Evolutionary conservation across 2,888 invertebrate genomes (phyloP).

Genomic region (Chorisops tibialis): DNA sequence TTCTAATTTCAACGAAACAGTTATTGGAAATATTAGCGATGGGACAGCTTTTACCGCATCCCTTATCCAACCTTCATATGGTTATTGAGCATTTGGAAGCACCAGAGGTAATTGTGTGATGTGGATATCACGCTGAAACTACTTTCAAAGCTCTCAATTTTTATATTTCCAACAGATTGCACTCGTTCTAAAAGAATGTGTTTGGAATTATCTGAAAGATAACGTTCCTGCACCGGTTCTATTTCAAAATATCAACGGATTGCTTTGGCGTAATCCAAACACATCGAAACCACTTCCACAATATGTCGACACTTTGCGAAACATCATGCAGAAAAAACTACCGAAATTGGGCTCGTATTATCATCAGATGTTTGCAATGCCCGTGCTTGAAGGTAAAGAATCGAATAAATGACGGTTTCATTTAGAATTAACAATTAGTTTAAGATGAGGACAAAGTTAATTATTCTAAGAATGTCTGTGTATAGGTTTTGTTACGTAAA

Average conservation of each 20-base stretch:
- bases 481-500: no score
- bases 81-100: conserved; percentile 71
- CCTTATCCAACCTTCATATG: conserved; percentile 72
- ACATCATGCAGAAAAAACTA: conserved; percentile 77
- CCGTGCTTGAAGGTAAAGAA: conserved; percentile 40
- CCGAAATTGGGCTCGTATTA: conserved; percentile 72
- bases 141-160: neutral
- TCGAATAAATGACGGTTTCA: neutral
- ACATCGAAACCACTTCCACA: conserved; percentile 66
- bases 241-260: conserved; percentile 66
- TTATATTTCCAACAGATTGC: conserved; percentile 60
- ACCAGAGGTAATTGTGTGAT: conserved; percentile 53
- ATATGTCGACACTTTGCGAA: conserved; percentile 75
- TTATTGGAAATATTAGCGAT: conserved; percentile 77
- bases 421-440: no score
- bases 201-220: conserved; percentile 88
- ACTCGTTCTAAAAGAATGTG: conserved; percentile 74
- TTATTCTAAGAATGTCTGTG: no score
- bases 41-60: conserved; percentile 81
- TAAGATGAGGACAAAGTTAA: no score
- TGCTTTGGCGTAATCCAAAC: conserved; percentile 76
- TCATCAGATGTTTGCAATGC: conserved; percentile 64
- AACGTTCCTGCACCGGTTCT: conserved; percentile 82
- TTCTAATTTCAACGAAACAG: conserved; percentile 56
- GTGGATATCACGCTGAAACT: neutral